phyloP scores from a whole-genome alignment of 2,888 invertebrate genomes.

The Drosophila ustulata region DNA sequence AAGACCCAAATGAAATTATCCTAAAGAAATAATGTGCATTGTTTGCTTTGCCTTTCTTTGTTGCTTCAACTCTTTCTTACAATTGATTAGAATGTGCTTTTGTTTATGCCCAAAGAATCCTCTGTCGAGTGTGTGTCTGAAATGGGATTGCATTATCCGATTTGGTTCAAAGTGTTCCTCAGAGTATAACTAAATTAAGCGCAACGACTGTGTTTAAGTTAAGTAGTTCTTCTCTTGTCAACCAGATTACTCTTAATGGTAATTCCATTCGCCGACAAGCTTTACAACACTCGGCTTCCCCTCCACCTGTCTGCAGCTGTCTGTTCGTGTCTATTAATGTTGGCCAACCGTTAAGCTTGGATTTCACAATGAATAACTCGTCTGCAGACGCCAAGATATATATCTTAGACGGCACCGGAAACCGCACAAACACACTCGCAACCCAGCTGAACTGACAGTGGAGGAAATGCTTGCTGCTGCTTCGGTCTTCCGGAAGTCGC shows the following conservation, averaged over 20 bases:
- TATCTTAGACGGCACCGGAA: constrained; percentile 42
- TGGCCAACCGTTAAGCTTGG: constrained; percentile 36
- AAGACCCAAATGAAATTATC: constrained; percentile 59
- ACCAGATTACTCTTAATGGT: constrained; percentile 28
- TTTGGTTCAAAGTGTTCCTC: constrained; percentile 4
- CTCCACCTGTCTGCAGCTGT: constrained; percentile 3
- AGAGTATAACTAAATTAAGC: constrained; percentile 25
- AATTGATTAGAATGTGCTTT: constrained; percentile 53
- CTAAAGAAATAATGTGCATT: constrained; percentile 45
- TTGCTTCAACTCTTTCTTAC: constrained; percentile 20
- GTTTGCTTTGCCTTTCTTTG: constrained; percentile 26
- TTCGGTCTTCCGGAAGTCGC: constrained; percentile 53
- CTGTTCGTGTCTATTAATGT: constrained; percentile 45
- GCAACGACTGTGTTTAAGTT: constrained; percentile 1
- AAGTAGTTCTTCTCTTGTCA: constrained; percentile 8
- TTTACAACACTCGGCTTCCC: background rate
- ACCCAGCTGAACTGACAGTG: background rate
- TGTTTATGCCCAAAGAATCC: constrained; percentile 24
- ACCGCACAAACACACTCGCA: constrained; percentile 34
- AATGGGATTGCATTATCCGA: constrained; percentile 30
- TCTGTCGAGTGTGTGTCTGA: constrained; percentile 29
- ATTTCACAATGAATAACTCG: constrained; percentile 60
- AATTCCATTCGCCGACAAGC: constrained; percentile 12
- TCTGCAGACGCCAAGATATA: constrained; percentile 42
- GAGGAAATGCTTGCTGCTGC: constrained; percentile 23